phyloP scores from a whole-genome alignment of 2,113 vertebrate genomes.

The Antechinus stuartii region DNA sequence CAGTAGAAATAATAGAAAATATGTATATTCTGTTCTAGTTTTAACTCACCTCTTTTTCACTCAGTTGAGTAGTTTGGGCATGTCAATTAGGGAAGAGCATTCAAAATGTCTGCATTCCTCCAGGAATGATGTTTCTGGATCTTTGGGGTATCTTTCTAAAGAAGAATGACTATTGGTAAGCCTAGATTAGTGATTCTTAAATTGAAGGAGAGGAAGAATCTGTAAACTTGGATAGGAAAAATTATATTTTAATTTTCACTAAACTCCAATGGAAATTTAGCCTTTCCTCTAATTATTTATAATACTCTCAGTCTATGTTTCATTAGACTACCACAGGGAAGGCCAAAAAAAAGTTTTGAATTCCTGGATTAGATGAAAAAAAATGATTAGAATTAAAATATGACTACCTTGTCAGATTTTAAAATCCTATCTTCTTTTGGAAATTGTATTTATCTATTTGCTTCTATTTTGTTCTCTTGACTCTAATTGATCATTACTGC shows the following conservation, averaged over 20 bases:
- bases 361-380: slow-evolving; percentile 52
- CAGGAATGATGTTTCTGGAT: not conserved
- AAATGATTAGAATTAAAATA: slow-evolving; percentile 5
- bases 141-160: not conserved
- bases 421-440: slow-evolving; percentile 47
- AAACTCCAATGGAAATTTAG: not conserved
- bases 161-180: slow-evolving; percentile 15
- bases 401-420: slow-evolving; percentile 37
- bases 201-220: not conserved
- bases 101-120: slow-evolving; percentile 2
- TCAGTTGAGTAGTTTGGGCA: not conserved
- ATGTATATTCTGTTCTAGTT: not conserved
- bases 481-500: slow-evolving; percentile 58
- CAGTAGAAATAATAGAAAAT: not conserved
- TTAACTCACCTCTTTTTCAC: not conserved
- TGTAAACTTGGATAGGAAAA: not conserved
- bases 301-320: not conserved
- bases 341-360: slow-evolving; percentile 10
- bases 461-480: slow-evolving; percentile 51
- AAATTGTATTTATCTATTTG: slow-evolving; percentile 53
- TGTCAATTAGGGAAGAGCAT: not conserved
- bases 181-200: not conserved
- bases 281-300: not conserved
- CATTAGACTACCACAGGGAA: not conserved
- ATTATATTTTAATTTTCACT: not conserved